These are phyloP conservation scores for Temnothorax longispinosus DNA, from an alignment of 1,140 invertebrate species.

Conservation along the genomic window DNA sequence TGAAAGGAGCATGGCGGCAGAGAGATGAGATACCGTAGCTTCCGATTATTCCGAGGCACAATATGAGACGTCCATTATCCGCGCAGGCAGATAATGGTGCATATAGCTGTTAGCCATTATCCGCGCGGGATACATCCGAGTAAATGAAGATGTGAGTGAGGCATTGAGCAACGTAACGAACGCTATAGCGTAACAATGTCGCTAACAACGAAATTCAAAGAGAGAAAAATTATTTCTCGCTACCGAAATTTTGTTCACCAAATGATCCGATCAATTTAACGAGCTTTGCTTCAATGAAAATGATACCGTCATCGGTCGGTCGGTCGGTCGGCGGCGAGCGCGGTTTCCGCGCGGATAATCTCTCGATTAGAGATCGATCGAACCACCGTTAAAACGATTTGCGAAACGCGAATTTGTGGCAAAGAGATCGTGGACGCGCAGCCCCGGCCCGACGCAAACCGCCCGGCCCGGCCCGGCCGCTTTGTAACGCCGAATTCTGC, in stretches of 20 bases:
- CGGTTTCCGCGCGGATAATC: conserved; percentile 20
- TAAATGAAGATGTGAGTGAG: not conserved
- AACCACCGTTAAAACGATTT: not conserved
- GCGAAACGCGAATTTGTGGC: not conserved
- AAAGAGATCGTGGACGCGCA: not conserved
- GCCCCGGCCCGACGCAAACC: not conserved
- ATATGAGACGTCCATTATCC: conserved; percentile 27
- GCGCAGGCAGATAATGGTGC: not conserved
- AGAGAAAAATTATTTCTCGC: not conserved
- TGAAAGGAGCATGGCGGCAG: not conserved
- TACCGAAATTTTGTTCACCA: not conserved
- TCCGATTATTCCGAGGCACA: conserved; percentile 14
- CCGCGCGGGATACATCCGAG: not conserved
- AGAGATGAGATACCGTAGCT: conserved; percentile 29
- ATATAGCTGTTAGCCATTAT: conserved; percentile 12
- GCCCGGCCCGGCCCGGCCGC: not conserved
- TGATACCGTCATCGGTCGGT: not conserved
- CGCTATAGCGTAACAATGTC: too few relatives aligned
- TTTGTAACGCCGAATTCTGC: conserved; percentile 34
- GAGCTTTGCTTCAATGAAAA: not conserved
- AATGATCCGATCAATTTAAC: not conserved
- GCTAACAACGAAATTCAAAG: not conserved
- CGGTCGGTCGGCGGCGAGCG: not conserved
- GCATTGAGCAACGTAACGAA: not conserved
- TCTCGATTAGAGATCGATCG: conserved; percentile 13